Percentiles rank a stretch among this genome's conserved stretches.
Evolutionary conservation across 2,113 vertebrate species (phyloP).

Genomic region (Acrocephalus kingi): DNA sequence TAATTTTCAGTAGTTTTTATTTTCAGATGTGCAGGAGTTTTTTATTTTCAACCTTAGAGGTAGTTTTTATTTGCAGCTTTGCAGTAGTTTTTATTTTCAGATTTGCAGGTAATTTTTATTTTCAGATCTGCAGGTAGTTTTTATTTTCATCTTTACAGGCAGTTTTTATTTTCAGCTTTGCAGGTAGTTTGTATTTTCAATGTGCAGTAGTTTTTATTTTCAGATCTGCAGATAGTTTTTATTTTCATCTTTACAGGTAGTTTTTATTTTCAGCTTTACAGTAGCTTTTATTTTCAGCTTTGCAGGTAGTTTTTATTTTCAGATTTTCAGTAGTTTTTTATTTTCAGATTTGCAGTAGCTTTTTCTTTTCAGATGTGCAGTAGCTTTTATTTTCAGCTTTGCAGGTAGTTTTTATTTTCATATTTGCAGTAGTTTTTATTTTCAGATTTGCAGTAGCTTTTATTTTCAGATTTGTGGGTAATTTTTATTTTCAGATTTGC

Average conservation of each 20-base stretch:
- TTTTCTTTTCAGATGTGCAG: background rate
- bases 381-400: background rate
- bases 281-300: background rate
- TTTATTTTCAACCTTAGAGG: background rate
- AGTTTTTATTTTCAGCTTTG: background rate
- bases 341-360: background rate
- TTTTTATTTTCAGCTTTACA: background rate
- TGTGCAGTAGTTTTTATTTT: background rate
- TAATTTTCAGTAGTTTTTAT: background rate
- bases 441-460: background rate
- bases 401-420: background rate
- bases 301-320: background rate
- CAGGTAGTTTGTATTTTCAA: background rate
- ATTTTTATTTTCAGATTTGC: background rate
- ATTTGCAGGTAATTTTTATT: no score
- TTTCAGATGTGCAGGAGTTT: background rate
- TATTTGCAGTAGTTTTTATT: background rate
- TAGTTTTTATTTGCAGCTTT: background rate
- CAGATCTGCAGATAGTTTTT: background rate
- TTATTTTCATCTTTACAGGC: rapidly evolving
- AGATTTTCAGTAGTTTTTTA: background rate
- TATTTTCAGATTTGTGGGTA: background rate
- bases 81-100: background rate
- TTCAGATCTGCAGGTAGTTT: background rate
- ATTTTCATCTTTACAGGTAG: rapidly evolving